A percentile compares a stretch with the other conserved stretches of the same genome.
phyloP scores from a whole-genome alignment of 2,888 invertebrate genomes.

The Leucania comma region DNA sequence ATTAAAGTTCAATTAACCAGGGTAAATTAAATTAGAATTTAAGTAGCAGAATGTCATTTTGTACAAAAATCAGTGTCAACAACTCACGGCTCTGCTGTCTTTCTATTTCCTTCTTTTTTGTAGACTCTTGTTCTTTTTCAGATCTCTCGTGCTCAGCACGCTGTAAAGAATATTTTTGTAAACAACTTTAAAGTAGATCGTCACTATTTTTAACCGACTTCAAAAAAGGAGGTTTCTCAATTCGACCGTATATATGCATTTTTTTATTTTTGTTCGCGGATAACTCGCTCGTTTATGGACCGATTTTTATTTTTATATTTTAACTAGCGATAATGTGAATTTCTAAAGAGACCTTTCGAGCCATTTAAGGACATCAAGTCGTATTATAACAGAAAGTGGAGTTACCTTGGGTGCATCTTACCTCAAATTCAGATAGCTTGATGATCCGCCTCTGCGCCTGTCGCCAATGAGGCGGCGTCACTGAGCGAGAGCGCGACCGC shows the following conservation, averaged over 20 bases:
- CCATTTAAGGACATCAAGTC: not conserved
- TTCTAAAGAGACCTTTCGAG: no score
- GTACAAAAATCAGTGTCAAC: not conserved
- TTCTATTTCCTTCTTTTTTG: constrained; percentile 80
- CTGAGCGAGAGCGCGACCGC: constrained; percentile 95
- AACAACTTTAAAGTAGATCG: no score
- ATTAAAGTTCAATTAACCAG: not conserved
- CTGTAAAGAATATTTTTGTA: constrained; percentile 63
- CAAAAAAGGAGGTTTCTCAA: no score
- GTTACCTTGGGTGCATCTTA: constrained; percentile 61
- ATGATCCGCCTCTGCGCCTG: constrained; percentile 96
- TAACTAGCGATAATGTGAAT: no score
- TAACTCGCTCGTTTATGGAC: no score
- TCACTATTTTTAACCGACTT: no score
- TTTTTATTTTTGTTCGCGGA: no score
- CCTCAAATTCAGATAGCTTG: constrained; percentile 95
- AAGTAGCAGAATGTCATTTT: not conserved
- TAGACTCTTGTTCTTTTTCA: constrained; percentile 90
- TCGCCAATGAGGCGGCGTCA: constrained; percentile 98
- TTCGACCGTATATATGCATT: no score
- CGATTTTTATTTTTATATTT: no score
- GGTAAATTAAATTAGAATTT: no score
- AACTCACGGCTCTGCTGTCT: constrained; percentile 87
- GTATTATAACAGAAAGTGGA: not conserved
- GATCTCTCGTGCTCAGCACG: constrained; percentile 93